Evolutionary conservation across 2,888 invertebrate genomes (phyloP), one percentile per base, ranked within the genome.

Genomic region (Drosophila pseudotakahashii): DNA sequence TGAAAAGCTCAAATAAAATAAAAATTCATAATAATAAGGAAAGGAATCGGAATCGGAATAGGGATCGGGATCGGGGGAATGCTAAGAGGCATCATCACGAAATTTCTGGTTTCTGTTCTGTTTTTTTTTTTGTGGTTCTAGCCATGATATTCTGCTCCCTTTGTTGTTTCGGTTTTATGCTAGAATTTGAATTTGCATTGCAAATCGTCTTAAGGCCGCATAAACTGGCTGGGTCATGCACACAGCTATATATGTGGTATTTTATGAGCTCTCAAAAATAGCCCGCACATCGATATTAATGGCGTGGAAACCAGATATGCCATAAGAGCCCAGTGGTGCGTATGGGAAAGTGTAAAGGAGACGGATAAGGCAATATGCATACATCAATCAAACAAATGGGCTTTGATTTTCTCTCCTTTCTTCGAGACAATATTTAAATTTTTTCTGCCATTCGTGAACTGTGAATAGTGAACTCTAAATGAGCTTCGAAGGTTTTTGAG

Each of bases 211-310:
- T 1, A 11, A 19, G 16, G 39, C 57, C 68, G 44, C 71, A 42
- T 63, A 67, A 44, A 52, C 68, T 41, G 60, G 48, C 34, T 51
- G 19, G 68, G 48, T 69, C 66, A 51, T 57, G 44, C 45, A 63
- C 63, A 61, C 30, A 1, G 30, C 7, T 30, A 7, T 62, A 71
- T 73, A 57, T 73, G 57, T 81, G 73, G 72, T 66, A 72, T 84
- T 81, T 78, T 78, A 84, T 81, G 79, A 84, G 73, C 73, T 87
- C 71, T 77, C 68, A 52, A 68, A 87, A 75, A 83, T 60, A 67
- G 63, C 54, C 59, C 50, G 53, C 55, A 67, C 47, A 67, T 58
- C 71, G 52, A 70, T 62, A 55, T 62, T 63, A 62, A 62, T 71
- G 73, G 73, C 70, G 52, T 62, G 63, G 74, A 72, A 74, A 72